Conservation (phyloP, 2,113 vertebrate genomes). For the Datnioides undecimradiatus region DNA sequence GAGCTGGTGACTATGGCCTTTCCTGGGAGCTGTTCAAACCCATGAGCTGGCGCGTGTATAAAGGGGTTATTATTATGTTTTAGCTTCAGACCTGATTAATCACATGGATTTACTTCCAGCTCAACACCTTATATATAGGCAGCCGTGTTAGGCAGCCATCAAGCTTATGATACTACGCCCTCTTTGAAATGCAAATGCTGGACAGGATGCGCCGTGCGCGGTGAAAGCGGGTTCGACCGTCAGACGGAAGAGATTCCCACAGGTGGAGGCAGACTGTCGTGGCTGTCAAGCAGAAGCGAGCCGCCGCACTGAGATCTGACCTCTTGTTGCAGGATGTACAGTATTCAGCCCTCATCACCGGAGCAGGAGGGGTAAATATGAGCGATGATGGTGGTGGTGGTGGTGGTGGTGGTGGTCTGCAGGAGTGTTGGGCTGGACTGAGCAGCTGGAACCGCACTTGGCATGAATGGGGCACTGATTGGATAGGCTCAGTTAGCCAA, state of each 20-base stretch:
- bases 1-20: slow-evolving; percentile 83
- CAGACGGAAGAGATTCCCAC: slow-evolving; percentile 45
- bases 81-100: slow-evolving; percentile 84
- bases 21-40: slow-evolving; percentile 79
- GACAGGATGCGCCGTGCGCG: slow-evolving; percentile 49
- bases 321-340: slow-evolving; percentile 29
- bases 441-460: slow-evolving; percentile 11
- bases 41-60: slow-evolving; percentile 82
- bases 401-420: not conserved
- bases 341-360: slow-evolving; percentile 34
- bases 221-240: slow-evolving; percentile 53
- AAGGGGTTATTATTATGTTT: slow-evolving; percentile 86
- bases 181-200: slow-evolving; percentile 77
- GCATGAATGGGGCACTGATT: slow-evolving; percentile 28
- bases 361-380: slow-evolving; percentile 17
- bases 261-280: slow-evolving; percentile 46
- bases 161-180: slow-evolving; percentile 55
- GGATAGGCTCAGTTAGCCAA: slow-evolving; percentile 50
- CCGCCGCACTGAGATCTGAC: slow-evolving; percentile 33
- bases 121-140: slow-evolving; percentile 69
- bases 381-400: slow-evolving; percentile 17
- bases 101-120: slow-evolving; percentile 77
- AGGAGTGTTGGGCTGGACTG: slow-evolving; percentile 25
- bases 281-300: slow-evolving; percentile 54
- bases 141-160: slow-evolving; percentile 67